These are phyloP conservation scores for Malacosoma neustria DNA, from an alignment of 2,888 invertebrate genomes.

Conservation along the genomic window DNA sequence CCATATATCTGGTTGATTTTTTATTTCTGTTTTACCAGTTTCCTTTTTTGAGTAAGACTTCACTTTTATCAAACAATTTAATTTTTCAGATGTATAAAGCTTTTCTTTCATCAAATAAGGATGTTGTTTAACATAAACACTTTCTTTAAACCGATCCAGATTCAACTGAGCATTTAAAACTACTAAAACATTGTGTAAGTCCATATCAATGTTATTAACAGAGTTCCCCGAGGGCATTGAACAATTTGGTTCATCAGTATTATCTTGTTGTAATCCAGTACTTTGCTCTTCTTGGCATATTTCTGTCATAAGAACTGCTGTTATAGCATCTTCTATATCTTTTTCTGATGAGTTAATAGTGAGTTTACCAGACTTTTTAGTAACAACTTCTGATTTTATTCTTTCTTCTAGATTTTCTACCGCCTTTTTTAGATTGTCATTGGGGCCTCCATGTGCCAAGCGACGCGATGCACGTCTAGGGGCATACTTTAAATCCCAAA, in stretches of 20 bases:
- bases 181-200: conserved; percentile 36
- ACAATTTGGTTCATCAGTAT: conserved; percentile 7
- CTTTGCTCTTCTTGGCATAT: conserved; percentile 15
- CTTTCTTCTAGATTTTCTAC: conserved; percentile 47
- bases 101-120: conserved; percentile 22
- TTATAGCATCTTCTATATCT: conserved; percentile 43
- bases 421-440: conserved; percentile 38
- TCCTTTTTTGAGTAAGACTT: conserved; percentile 46
- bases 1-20: conserved; percentile 37
- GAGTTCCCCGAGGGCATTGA: conserved; percentile 9
- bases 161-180: conserved; percentile 37
- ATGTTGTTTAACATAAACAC: conserved; percentile 22
- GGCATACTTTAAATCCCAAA: conserved; percentile 37
- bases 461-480: conserved; percentile 48
- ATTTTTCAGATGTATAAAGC: conserved; percentile 10
- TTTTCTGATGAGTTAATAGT: conserved; percentile 27
- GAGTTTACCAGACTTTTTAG: conserved; percentile 26
- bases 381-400: conserved; percentile 32
- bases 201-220: conserved; percentile 22
- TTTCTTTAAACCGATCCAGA: conserved; percentile 23
- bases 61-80: conserved; percentile 24
- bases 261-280: conserved; percentile 1
- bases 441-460: conserved; percentile 33
- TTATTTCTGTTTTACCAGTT: conserved; percentile 11
- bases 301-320: conserved; percentile 34